A percentile compares a stretch with the other conserved stretches of the same genome.
These are phyloP conservation scores for Bufotes viridis DNA, from an alignment of 2,797 vertebrate species.

Conservation along the genomic window DNA sequence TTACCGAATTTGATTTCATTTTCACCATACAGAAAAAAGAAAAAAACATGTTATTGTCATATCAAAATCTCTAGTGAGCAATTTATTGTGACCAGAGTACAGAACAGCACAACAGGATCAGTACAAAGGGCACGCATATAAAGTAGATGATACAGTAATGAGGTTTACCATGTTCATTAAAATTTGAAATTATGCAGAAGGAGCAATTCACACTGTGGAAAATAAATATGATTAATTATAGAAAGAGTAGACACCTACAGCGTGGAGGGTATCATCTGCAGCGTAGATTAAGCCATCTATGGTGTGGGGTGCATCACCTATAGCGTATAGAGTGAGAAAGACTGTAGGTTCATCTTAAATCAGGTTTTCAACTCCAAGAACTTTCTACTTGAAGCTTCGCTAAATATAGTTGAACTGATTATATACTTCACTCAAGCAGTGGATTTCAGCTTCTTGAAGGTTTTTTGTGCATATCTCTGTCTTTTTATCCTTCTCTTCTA, in stretches of 20 bases:
- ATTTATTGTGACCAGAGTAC: neutral
- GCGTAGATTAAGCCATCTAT: neutral
- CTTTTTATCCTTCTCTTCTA: neutral
- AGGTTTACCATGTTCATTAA: no score
- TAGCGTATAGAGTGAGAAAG: no score
- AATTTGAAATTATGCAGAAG: no score
- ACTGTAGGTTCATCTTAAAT: no score
- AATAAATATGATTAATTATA: neutral
- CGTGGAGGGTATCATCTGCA: neutral
- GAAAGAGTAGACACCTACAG: neutral
- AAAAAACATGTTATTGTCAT: neutral
- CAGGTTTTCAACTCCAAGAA: no score
- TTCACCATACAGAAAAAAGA: neutral
- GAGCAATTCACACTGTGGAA: no score
- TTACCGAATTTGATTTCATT: no score
- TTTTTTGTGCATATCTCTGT: neutral
- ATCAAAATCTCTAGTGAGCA: neutral
- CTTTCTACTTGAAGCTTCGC: no score
- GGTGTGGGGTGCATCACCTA: no score
- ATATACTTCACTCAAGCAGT: no score
- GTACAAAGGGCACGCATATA: neutral
- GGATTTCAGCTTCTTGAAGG: neutral
- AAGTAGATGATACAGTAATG: neutral
- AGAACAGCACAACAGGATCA: neutral
- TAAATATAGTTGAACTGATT: no score